Evolutionary conservation across 2,113 vertebrate species (phyloP).

Genomic region (Apistogramma diplotaenia): DNA sequence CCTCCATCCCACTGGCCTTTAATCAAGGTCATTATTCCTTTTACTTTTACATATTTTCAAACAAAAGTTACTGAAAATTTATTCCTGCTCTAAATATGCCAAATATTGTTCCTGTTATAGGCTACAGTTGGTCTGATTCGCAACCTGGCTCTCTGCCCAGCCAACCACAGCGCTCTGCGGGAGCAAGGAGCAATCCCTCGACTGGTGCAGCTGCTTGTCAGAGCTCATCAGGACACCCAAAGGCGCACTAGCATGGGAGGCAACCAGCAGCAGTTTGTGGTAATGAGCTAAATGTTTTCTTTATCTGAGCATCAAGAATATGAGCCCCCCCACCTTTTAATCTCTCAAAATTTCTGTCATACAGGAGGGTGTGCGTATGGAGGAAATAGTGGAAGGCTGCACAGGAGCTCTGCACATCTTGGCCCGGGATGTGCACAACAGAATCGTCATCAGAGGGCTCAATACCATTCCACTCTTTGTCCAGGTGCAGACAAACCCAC

Average conservation of each 20-base stretch:
- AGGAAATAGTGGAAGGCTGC: conserved; percentile 98
- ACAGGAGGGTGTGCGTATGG: conserved; percentile 98
- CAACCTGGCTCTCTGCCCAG: conserved; percentile 95
- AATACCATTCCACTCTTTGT: conserved; percentile 99
- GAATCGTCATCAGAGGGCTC: conserved; percentile 95
- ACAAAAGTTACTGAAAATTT: not conserved
- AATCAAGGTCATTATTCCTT: conserved; percentile 84
- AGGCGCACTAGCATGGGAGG: conserved; percentile 97
- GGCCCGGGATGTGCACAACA: conserved; percentile 95
- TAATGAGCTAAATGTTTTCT: not conserved
- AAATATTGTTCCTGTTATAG: conserved; percentile 59
- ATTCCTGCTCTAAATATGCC: not conserved
- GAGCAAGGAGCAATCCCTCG: conserved; percentile 97
- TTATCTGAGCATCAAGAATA: not conserved
- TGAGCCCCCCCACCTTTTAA: not conserved
- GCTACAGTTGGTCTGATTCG: conserved; percentile 96
- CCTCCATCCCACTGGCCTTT: conserved; percentile 98
- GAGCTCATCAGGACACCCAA: conserved; percentile 97
- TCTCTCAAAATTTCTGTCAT: not conserved
- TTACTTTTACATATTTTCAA: not conserved
- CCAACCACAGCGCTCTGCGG: conserved; percentile 93
- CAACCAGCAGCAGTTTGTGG: conserved; percentile 98
- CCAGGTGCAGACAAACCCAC: conserved; percentile 79
- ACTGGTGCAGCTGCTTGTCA: conserved; percentile 92
- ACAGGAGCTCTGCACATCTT: conserved; percentile 97